These are phyloP conservation scores for Zaprionus nigranus DNA, from an alignment of 1,140 invertebrate genomes.

Conservation along the genomic window DNA sequence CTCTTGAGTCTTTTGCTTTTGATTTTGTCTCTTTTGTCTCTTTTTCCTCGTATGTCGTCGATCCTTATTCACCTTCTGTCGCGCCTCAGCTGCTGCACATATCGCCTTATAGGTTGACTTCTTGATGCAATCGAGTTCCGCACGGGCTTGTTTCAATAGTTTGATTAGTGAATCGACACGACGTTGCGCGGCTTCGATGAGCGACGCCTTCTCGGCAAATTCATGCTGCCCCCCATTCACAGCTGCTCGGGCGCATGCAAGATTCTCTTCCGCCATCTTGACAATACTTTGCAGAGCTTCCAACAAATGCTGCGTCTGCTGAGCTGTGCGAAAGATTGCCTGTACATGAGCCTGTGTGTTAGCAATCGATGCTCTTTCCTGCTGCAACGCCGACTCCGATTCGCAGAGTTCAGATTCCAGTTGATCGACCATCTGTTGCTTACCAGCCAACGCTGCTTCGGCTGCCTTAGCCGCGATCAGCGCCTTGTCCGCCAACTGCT, in stretches of 20 bases:
- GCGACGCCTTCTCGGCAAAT: constrained; percentile 87
- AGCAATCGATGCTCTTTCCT: constrained; percentile 86
- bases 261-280: constrained; percentile 86
- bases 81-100: constrained; percentile 87
- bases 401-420: constrained; percentile 87
- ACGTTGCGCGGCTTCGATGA: constrained; percentile 86
- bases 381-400: constrained; percentile 87
- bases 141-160: constrained; percentile 86
- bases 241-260: constrained; percentile 86
- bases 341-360: constrained; percentile 86
- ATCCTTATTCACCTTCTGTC: constrained; percentile 47
- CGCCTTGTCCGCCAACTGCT: constrained; percentile 88
- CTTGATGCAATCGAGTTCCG: constrained; percentile 87
- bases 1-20: not conserved
- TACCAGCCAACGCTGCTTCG: constrained; percentile 87
- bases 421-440: constrained; percentile 87
- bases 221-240: constrained; percentile 86
- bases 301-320: constrained; percentile 85
- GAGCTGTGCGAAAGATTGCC: constrained; percentile 86
- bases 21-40: not conserved
- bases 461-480: constrained; percentile 87
- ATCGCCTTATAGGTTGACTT: constrained; percentile 87
- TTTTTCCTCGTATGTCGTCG: not conserved
- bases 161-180: constrained; percentile 86
- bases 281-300: constrained; percentile 84